Conservation (phyloP, 2,888 invertebrate genomes). For the Volucella inflata region DNA sequence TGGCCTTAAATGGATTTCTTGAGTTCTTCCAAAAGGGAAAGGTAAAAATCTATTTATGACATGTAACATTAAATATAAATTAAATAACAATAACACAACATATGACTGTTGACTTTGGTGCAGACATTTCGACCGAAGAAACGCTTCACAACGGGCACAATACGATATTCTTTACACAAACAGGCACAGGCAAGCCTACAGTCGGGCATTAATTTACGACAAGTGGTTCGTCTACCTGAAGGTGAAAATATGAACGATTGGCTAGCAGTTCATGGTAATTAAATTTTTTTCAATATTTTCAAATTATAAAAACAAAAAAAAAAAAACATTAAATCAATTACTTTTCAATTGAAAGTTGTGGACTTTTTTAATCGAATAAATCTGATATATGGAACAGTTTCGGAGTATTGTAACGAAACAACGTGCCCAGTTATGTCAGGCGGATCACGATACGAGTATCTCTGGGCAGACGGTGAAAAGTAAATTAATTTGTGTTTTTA, state of each 20-base stretch:
- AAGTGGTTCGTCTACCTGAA: slow-evolving; percentile 91
- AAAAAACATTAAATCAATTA: neutral
- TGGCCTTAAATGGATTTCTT: slow-evolving; percentile 89
- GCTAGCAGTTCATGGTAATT: slow-evolving; percentile 94
- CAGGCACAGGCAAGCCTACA: slow-evolving; percentile 95
- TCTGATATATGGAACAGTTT: slow-evolving; percentile 94
- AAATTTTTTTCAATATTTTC: slow-evolving; percentile 22
- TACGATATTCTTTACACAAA: slow-evolving; percentile 93
- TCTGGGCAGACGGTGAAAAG: slow-evolving; percentile 94
- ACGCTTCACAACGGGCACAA: slow-evolving; percentile 93
- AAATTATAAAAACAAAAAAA: no score
- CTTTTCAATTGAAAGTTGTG: slow-evolving; percentile 87
- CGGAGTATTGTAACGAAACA: slow-evolving; percentile 92
- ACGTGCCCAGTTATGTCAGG: slow-evolving; percentile 96
- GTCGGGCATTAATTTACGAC: slow-evolving; percentile 93
- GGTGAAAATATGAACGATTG: slow-evolving; percentile 95
- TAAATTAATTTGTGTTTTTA: slow-evolving; percentile 77
- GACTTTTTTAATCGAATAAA: slow-evolving; percentile 97
- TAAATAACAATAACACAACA: neutral
- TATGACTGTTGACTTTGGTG: slow-evolving; percentile 13
- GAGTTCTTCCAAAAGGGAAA: slow-evolving; percentile 92
- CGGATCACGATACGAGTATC: slow-evolving; percentile 94
- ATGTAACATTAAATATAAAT: slow-evolving; percentile 12
- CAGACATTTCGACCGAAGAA: slow-evolving; percentile 96
- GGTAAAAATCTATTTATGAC: slow-evolving; percentile 83